These are phyloP conservation scores for Sturmia bella DNA, from an alignment of 2,888 invertebrate species.

Conservation along the genomic window DNA sequence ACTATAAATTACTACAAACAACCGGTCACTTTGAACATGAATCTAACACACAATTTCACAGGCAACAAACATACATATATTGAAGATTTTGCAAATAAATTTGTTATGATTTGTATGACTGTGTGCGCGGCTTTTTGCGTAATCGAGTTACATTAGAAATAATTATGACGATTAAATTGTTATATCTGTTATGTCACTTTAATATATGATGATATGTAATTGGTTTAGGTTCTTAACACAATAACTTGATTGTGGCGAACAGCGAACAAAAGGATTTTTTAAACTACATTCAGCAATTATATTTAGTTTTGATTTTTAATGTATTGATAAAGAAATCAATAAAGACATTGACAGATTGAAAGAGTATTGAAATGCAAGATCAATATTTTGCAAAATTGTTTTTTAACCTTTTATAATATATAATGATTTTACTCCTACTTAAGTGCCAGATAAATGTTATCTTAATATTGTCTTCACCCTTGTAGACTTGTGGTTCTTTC, in stretches of 20 bases:
- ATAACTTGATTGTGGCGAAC: neutral
- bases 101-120: constrained; percentile 18
- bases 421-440: no score
- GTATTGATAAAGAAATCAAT: no score
- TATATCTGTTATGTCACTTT: constrained; percentile 25
- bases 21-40: neutral
- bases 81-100: constrained; percentile 26
- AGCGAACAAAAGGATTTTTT: no score
- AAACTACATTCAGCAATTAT: no score
- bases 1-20: constrained; percentile 41
- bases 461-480: no score
- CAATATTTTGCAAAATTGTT: no score
- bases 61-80: constrained; percentile 4
- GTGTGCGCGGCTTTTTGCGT: neutral
- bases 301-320: no score
- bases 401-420: no score
- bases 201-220: constrained; percentile 14
- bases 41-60: constrained; percentile 7
- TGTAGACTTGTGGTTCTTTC: no score
- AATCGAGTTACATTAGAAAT: neutral
- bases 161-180: constrained; percentile 30
- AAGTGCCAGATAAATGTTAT: no score
- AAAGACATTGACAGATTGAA: no score
- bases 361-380: no score
- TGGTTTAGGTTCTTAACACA: constrained; percentile 12